phyloP scores from a whole-genome alignment of 2,797 vertebrate genomes.

The Pipistrellus kuhlii region DNA sequence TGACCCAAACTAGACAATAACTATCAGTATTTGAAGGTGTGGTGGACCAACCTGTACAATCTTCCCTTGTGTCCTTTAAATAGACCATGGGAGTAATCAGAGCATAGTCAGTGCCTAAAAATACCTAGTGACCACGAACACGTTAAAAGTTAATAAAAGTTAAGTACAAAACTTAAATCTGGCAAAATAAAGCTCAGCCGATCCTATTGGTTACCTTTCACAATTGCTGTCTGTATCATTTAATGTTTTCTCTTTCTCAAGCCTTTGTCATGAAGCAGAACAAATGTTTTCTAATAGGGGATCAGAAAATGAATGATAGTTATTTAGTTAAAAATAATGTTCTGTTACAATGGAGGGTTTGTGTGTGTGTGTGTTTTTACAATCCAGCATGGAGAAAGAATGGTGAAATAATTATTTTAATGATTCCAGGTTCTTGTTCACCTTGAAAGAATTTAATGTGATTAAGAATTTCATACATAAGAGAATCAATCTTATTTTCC shows the following conservation, averaged over 20 bases:
- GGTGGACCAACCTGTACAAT: neutral
- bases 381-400: conserved; percentile 10
- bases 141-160: conserved; percentile 41
- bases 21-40: neutral
- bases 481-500: conserved; percentile 27
- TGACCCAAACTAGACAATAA: neutral
- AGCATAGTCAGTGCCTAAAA: conserved; percentile 58
- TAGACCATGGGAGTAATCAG: conserved; percentile 39
- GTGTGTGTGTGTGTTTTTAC: neutral
- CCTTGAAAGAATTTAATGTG: conserved; percentile 49
- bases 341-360: conserved; percentile 20
- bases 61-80: conserved; percentile 52
- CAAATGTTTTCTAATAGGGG: neutral
- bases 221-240: neutral
- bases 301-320: neutral
- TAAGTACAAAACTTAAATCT: conserved; percentile 45
- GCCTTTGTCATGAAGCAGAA: conserved; percentile 48
- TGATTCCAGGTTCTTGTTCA: neutral
- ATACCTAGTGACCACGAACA: neutral
- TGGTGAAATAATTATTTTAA: conserved; percentile 1
- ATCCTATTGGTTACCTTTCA: conserved; percentile 6
- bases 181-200: neutral
- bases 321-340: conserved; percentile 47
- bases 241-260: conserved; percentile 41
- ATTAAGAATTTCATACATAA: neutral